Evolutionary conservation across 2,888 invertebrate genomes (phyloP), one percentile per base, ranked within the genome.

Genomic region (Drepana falcataria): DNA sequence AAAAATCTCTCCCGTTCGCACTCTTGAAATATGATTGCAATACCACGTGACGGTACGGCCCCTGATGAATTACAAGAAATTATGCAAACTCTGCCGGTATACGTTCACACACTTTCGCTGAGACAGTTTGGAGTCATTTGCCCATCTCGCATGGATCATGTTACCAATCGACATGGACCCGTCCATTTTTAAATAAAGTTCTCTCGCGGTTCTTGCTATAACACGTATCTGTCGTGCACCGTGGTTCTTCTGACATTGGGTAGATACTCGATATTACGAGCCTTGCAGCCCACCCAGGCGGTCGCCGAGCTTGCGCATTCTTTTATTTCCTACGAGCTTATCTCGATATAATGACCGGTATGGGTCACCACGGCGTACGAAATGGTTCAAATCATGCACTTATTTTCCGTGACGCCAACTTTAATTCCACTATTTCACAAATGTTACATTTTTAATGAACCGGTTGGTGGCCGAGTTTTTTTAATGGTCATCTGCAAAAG

Each of bases 81-180:
- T 86, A 84, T 84, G 82, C 85, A 78, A 85, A 83, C 74, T 71
- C 71, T 75, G 68, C 62, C 68, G 62, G 60, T 59, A 66, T 63
- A 63, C 66, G 78, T 83, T 83, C 85, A 79, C 83, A 85, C 83
- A 88, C 88, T 90, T 89, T 89, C 88, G 83, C 88, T 82, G 83
- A 85, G 88, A 88, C 86, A 85, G 82, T 83, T 84, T 81, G 78
- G 78, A 81, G 78, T 80, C 83, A 64, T 71, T 75, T 72, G 71
- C 64, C 65, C 66, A 62, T 66, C 67, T 65, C 64, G 73, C 69
- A 69, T 66, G 65, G 57, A 57, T 60, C 56, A 56, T 55, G 49
- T 60, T 56, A 59, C 81, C 82, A 81, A 57, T 67, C 51, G 58
- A 65, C 49, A 56, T 55, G 73, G 84, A 75, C 61, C 83, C 68